Conservation (phyloP, 1,140 invertebrate species). For the Leucophenga varia region DNA sequence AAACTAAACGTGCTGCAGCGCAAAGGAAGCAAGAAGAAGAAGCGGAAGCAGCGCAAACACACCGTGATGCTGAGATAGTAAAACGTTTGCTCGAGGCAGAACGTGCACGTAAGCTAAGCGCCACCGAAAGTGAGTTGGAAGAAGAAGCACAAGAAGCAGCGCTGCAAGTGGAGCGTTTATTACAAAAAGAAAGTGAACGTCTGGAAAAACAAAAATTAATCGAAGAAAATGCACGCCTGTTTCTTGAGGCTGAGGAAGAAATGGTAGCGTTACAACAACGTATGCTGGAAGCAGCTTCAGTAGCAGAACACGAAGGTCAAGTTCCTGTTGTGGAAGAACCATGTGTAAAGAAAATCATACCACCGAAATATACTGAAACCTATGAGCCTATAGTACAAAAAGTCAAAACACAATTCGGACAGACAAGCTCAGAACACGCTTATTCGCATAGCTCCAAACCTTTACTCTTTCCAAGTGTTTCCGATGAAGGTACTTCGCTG, state of each 20-base stretch:
- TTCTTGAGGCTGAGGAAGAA: constrained; percentile 49
- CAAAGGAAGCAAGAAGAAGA: constrained; percentile 8
- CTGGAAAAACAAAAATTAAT: constrained; percentile 39
- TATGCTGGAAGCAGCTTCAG: constrained; percentile 21
- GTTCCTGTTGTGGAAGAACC: constrained; percentile 40
- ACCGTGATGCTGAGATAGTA: constrained; percentile 35
- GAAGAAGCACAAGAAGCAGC: constrained; percentile 28
- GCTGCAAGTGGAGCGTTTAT: constrained; percentile 24
- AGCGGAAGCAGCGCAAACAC: constrained; percentile 24
- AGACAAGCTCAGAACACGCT: constrained; percentile 26
- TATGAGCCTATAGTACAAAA: constrained; percentile 33
- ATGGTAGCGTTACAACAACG: constrained; percentile 46
- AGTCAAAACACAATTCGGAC: constrained; percentile 48
- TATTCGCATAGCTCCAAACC: constrained; percentile 32
- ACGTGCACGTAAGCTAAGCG: constrained; percentile 31
- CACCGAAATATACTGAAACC: constrained; percentile 26
- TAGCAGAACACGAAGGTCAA: constrained; percentile 27
- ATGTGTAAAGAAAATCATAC: constrained; percentile 30
- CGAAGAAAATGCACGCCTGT: constrained; percentile 45
- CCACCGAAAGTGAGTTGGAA: constrained; percentile 39
- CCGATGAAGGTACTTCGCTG: constrained; percentile 47
- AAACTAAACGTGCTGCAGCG: constrained; percentile 4
- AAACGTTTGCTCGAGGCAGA: constrained; percentile 36
- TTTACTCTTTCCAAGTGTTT: constrained; percentile 36
- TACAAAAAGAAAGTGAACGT: constrained; percentile 21